phyloP scores from a whole-genome alignment of 2,113 vertebrate genomes.

The Craseonycteris thonglongyai region DNA sequence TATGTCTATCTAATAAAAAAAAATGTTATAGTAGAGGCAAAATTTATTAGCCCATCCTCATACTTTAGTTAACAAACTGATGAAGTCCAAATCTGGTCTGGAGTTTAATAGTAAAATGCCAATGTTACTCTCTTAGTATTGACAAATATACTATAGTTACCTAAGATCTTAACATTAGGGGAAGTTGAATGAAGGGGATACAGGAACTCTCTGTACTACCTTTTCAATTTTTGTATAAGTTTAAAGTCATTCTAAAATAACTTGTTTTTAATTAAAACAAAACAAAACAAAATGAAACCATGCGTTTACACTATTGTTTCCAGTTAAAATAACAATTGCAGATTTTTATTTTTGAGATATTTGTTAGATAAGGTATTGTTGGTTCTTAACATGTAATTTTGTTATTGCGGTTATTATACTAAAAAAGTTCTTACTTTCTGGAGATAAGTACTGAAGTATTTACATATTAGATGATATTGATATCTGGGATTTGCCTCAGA shows the following conservation, averaged over 20 bases:
- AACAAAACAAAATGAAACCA: slow-evolving; percentile 16
- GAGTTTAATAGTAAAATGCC: not conserved
- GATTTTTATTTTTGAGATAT: not conserved
- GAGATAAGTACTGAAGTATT: slow-evolving; percentile 18
- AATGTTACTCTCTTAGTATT: not conserved
- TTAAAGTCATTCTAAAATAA: not conserved
- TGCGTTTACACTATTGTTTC: not conserved
- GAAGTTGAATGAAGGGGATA: not conserved
- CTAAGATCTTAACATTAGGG: not conserved
- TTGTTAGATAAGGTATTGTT: slow-evolving; percentile 5
- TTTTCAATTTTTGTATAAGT: not conserved
- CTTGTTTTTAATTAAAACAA: not conserved
- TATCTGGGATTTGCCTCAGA: slow-evolving; percentile 23
- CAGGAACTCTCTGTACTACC: not conserved
- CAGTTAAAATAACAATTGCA: not conserved
- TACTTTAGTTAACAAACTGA: not conserved
- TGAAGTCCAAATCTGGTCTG: not conserved
- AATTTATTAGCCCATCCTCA: no score
- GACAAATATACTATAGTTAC: not conserved
- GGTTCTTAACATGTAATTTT: not conserved
- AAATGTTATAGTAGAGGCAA: no score
- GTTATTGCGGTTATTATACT: not conserved
- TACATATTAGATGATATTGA: not conserved
- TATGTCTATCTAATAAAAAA: no score
- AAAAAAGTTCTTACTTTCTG: not conserved